These are phyloP conservation scores for Medauroidea extradentata DNA, from an alignment of 1,140 invertebrate species.

Conservation along the genomic window DNA sequence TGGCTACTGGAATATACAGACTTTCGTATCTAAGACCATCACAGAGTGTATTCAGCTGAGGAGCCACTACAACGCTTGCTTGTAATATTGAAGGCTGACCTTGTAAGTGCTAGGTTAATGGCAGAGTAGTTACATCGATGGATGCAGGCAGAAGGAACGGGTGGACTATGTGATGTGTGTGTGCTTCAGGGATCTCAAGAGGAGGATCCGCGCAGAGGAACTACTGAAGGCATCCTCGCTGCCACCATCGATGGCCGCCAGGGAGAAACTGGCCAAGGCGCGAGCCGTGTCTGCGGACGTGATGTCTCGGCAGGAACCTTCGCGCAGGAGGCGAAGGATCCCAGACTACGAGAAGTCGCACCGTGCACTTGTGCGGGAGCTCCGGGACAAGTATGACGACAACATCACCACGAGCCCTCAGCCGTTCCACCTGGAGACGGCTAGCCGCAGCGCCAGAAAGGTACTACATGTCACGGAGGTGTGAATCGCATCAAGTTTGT, in stretches of 20 bases:
- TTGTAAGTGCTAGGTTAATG: too few species aligned
- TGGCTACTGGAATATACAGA: too few species aligned
- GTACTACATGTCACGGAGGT: background rate
- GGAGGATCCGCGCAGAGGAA: slow-evolving; percentile 61
- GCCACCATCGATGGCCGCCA: slow-evolving; percentile 62
- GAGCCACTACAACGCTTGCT: too few species aligned
- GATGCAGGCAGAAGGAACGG: too few species aligned
- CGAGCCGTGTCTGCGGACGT: background rate
- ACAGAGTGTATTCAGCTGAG: too few species aligned
- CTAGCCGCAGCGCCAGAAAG: slow-evolving; percentile 10
- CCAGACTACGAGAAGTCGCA: slow-evolving; percentile 21
- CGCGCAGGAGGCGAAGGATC: slow-evolving; percentile 38
- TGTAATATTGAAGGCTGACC: too few species aligned
- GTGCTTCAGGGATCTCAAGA: slow-evolving; percentile 53
- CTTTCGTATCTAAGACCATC: too few species aligned
- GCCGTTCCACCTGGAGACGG: slow-evolving; percentile 47
- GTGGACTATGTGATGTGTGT: too few species aligned
- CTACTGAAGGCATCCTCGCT: slow-evolving; percentile 59
- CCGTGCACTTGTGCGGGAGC: slow-evolving; percentile 35
- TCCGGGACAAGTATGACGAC: slow-evolving; percentile 34
- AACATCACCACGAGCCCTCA: slow-evolving; percentile 51
- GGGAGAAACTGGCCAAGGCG: slow-evolving; percentile 47
- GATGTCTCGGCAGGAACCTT: slow-evolving; percentile 11
- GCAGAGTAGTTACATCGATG: too few species aligned
- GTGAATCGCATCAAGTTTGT: background rate